These are phyloP conservation scores for Gymnothorax reevesii DNA, from an alignment of 2,797 vertebrate species.

Conservation along the genomic window DNA sequence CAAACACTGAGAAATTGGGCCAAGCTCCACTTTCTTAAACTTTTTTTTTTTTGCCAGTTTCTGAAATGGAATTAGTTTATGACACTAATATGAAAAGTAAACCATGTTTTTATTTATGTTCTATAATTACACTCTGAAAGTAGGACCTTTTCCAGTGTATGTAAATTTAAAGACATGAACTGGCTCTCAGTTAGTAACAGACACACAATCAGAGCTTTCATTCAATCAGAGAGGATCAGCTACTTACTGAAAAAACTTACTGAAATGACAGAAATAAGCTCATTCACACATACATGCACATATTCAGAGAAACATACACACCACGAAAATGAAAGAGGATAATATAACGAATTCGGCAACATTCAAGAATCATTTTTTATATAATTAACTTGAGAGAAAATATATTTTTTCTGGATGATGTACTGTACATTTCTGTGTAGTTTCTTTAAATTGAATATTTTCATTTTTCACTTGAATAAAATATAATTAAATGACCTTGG, in stretches of 20 bases:
- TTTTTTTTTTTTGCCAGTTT: neutral
- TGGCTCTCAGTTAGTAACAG: neutral
- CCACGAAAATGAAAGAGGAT: neutral
- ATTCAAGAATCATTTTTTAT: neutral
- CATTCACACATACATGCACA: neutral
- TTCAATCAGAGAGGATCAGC: neutral
- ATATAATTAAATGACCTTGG: neutral
- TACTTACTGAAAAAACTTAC: neutral
- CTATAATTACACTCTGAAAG: neutral
- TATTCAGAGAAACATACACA: neutral
- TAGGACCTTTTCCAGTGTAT: neutral
- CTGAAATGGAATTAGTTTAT: constrained; percentile 1
- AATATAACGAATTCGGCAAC: neutral
- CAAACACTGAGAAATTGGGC: constrained; percentile 2
- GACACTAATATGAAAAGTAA: neutral
- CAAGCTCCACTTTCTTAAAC: neutral
- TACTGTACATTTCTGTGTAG: constrained; percentile 9
- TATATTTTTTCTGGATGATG: constrained; percentile 14
- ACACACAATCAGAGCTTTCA: neutral
- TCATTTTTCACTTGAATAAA: constrained; percentile 46
- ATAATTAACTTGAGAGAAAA: neutral
- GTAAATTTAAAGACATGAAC: neutral
- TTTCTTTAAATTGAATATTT: constrained; percentile 34
- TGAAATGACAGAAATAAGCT: neutral
- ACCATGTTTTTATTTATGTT: constrained; percentile 5